Evolutionary conservation across 2,113 vertebrate genomes (phyloP).

Genomic region (Athene noctua): DNA sequence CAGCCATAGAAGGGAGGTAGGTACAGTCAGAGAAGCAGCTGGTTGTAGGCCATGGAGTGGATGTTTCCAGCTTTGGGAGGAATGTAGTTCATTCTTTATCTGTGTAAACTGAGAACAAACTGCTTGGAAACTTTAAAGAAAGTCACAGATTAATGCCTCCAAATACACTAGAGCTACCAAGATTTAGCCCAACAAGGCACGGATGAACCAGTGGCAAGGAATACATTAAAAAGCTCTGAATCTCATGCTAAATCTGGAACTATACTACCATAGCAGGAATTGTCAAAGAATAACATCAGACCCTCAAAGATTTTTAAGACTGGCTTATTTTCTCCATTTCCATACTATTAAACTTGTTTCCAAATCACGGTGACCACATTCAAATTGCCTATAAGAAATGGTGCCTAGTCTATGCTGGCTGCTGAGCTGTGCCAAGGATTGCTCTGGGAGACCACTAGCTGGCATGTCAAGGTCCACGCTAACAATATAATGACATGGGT

Average conservation of each 20-base stretch:
- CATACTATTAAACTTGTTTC: neutral
- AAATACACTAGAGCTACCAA: neutral
- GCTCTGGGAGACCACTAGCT: neutral
- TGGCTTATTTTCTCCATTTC: neutral
- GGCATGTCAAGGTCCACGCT: neutral
- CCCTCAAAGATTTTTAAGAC: neutral
- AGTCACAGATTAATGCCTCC: neutral
- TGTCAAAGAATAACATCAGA: neutral
- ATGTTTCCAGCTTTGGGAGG: neutral
- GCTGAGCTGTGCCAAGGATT: neutral
- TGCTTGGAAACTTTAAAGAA: neutral
- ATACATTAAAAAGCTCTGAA: neutral
- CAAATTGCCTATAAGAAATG: neutral
- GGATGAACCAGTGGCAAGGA: neutral
- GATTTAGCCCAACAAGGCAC: neutral
- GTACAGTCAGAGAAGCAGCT: neutral
- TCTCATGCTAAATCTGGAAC: neutral
- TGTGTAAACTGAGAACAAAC: neutral
- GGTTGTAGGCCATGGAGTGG: neutral
- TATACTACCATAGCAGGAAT: neutral
- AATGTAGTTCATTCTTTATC: neutral
- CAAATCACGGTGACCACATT: neutral
- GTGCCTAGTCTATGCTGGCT: neutral
- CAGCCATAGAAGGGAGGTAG: neutral
- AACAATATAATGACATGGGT: neutral